phyloP scores from a whole-genome alignment of 2,888 invertebrate genomes.

The Crocallis elinguaria region DNA sequence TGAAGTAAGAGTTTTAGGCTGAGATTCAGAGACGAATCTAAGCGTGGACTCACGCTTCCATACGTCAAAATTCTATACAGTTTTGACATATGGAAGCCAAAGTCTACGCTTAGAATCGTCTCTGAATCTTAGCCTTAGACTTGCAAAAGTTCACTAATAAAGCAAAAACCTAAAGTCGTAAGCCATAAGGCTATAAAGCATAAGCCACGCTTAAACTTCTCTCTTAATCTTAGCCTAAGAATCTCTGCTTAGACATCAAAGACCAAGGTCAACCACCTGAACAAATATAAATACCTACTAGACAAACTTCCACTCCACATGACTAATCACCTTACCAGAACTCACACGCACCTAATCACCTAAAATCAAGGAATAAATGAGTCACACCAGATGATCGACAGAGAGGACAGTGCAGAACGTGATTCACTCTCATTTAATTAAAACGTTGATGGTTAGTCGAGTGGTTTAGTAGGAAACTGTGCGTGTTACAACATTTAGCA shows the following conservation, averaged over 20 bases:
- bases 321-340: neutral
- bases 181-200: no score
- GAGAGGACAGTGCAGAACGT: slow-evolving; percentile 25
- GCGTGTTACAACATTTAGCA: slow-evolving; percentile 9
- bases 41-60: no score
- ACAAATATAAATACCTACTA: neutral
- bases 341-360: neutral
- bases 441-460: neutral
- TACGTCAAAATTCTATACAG: neutral
- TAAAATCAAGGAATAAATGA: slow-evolving; percentile 38
- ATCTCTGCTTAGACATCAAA: no score
- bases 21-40: no score
- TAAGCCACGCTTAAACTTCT: no score
- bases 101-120: no score
- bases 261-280: neutral
- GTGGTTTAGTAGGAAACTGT: slow-evolving; percentile 8
- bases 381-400: slow-evolving; percentile 52
- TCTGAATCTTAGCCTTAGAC: no score
- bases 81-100: no score
- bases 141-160: no score
- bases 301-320: neutral
- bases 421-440: slow-evolving; percentile 27
- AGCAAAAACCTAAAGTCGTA: no score
- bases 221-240: no score
- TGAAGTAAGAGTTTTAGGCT: neutral